A percentile compares a stretch with the other conserved stretches of the same genome.
Evolutionary conservation across 2,113 vertebrate species (phyloP).

Genomic region (Tringa solitaria): DNA sequence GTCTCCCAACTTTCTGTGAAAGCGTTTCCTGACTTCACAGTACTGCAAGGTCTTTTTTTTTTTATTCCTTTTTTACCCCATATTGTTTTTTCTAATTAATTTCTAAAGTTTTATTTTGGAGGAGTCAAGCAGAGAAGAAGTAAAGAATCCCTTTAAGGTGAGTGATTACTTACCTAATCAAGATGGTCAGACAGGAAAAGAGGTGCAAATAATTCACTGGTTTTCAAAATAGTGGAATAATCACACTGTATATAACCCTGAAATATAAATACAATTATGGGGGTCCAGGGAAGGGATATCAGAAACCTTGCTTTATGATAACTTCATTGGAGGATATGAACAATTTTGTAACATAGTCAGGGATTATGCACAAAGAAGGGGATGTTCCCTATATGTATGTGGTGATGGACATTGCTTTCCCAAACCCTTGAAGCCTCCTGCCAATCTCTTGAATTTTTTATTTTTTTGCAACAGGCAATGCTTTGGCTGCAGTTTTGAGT

Average conservation of each 20-base stretch:
- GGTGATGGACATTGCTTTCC: neutral
- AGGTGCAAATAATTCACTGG: neutral
- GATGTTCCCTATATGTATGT: rapidly evolving
- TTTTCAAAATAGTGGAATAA: neutral
- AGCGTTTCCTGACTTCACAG: neutral
- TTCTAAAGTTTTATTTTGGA: neutral
- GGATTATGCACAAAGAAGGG: neutral
- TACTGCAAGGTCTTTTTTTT: neutral
- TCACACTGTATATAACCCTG: neutral
- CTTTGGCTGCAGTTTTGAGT: neutral
- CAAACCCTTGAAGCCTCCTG: neutral
- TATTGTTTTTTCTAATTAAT: neutral
- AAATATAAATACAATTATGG: neutral
- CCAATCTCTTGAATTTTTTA: neutral
- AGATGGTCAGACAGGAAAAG: neutral
- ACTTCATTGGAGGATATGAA: neutral
- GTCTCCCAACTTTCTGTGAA: neutral
- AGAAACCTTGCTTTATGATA: neutral
- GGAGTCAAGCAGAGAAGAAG: neutral
- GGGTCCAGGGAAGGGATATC: neutral
- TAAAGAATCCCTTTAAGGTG: neutral
- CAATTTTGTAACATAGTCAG: neutral
- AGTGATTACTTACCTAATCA: neutral
- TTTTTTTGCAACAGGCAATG: neutral
- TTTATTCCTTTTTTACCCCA: neutral